Evolutionary conservation across 2,113 vertebrate genomes (phyloP), one percentile per base, ranked within the genome.

Genomic region (Scolopax mira): DNA sequence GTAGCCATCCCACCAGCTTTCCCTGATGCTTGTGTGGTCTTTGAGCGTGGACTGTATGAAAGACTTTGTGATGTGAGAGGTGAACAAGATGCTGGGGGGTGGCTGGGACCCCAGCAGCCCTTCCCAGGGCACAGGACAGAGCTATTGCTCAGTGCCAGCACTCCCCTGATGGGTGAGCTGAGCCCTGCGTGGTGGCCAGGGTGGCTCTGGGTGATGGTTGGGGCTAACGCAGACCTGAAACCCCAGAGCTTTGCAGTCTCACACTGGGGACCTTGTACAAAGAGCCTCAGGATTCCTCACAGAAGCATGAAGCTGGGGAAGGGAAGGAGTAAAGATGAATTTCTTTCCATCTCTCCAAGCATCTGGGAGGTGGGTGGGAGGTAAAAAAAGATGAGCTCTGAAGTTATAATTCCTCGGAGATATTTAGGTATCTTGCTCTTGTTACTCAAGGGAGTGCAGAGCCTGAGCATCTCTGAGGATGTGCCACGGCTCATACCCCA

Each of bases 381-480:
- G 94, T 90, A 94, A 95, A 95, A 95, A 97, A 97, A 97, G 85
- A 88, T 67, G 89, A 95, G 94, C 91, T 89, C 95, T 95, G 93
- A 90, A 95, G 94, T 94, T 95, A 95, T 75, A 94, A 94, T 92
- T 89, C 84, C 89, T 96, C 8, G 0, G 91, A 96, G 96, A 93
- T 96, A 95, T 94, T 95, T 96, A 94, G 91, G 91, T 93, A 84
- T 71, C 87, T 79, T 84, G 94, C 91, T 97, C 95, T 55, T 93
- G 95, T 85, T 94, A 88, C 85, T 90, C 85, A 61, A 81, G 84
- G 73, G 84, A 85, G 70, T 3, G 62, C 57, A 41, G 81, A 88
- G 80, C 89, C 72, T 39, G 86, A 91, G 75, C 42, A 10, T 52
- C 72, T n/a, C 90, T 2, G 13, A 39, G 87, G 82, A 64, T 85